Evolutionary conservation across 1,140 invertebrate species (phyloP).

Genomic region (Himalopsyche phryganea): DNA sequence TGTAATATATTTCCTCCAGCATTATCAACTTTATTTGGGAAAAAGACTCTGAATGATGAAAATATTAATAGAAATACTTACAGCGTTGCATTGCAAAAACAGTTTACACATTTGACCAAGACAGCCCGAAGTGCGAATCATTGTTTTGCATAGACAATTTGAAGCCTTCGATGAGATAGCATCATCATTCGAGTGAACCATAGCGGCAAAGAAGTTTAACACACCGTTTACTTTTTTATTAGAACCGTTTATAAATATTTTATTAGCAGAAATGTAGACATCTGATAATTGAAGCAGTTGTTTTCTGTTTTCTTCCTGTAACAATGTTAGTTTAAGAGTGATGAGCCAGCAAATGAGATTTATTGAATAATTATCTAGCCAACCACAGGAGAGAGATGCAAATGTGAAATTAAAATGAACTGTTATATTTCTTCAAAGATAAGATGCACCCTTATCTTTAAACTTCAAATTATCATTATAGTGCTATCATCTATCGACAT

Average conservation of each 20-base stretch:
- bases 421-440: not conserved
- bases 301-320: slow-evolving; percentile 35
- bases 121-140: slow-evolving; percentile 36
- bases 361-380: too few species aligned
- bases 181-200: slow-evolving; percentile 35
- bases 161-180: slow-evolving; percentile 14
- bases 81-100: slow-evolving; percentile 34
- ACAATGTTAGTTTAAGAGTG: slow-evolving; percentile 2
- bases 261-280: slow-evolving; percentile 38
- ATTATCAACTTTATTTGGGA: too few species aligned
- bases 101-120: slow-evolving; percentile 33
- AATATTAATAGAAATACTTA: slow-evolving; percentile 22
- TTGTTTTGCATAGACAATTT: slow-evolving; percentile 37
- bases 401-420: not conserved
- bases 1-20: too few species aligned
- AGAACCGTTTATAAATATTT: slow-evolving; percentile 34
- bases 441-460: not conserved
- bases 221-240: slow-evolving; percentile 34
- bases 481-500: too few species aligned
- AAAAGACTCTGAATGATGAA: not conserved
- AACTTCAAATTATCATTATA: too few species aligned
- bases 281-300: slow-evolving; percentile 36
- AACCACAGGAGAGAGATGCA: slow-evolving; percentile 16
- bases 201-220: slow-evolving; percentile 39
- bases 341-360: too few species aligned